Conservation (phyloP, 1,140 invertebrate species). For the Camponotus vicinus region DNA sequence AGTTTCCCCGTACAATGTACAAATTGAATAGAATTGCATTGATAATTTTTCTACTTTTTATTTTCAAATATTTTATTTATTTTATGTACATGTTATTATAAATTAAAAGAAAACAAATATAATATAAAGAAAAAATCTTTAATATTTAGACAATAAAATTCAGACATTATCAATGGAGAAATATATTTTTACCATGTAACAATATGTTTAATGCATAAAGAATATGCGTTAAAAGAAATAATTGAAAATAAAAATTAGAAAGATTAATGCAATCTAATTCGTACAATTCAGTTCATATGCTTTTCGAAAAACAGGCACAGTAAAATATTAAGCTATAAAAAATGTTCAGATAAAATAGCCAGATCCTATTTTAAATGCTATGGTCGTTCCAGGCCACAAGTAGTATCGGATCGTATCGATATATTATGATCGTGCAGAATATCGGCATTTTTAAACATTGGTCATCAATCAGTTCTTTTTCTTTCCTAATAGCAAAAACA, state of each 20-base stretch:
- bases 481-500: conserved; percentile 91
- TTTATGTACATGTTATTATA: background rate
- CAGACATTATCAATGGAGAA: background rate
- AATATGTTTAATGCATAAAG: background rate
- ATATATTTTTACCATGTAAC: background rate
- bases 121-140: background rate
- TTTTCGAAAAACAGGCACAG: background rate
- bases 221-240: background rate
- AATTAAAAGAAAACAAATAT: background rate
- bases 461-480: conserved; percentile 61
- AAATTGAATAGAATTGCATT: background rate
- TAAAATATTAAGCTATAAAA: conserved; percentile 24
- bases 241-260: background rate
- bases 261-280: background rate
- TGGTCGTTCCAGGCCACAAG: conserved; percentile 40
- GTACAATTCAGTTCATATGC: background rate
- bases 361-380: conserved; percentile 49
- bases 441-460: conserved; percentile 38
- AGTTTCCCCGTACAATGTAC: conserved; percentile 8
- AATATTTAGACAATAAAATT: background rate
- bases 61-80: conserved; percentile 7
- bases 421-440: conserved; percentile 17
- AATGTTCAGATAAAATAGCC: conserved; percentile 2
- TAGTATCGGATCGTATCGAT: conserved; percentile 51
- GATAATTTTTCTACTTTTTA: background rate